Base-by-base conservation (phyloP, 2,888 invertebrate species). In the Agriopis aurantiaria region DNA sequence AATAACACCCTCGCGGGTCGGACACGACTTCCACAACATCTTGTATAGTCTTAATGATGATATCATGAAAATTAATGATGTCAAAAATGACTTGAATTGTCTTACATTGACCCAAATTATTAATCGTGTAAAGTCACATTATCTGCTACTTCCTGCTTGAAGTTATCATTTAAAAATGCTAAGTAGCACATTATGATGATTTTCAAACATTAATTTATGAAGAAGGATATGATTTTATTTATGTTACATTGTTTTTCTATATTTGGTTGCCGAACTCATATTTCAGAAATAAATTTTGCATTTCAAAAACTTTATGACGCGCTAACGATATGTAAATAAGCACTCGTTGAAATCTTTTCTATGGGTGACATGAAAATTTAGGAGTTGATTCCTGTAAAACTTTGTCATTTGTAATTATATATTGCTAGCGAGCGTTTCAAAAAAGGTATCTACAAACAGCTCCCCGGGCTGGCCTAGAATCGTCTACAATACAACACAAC, bases 81-180 rank as follows among this genome's bases (percentile, higher is more conserved):
- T 71, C 68, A 73, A 67, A 71, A 56, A 59, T 45, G 49, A 53
- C 41, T 63, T 63, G 46, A 61, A 58, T 66, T 68, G 60, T 68
- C 82, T 85, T 81, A 83, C 85, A 84, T 81, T 85, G 85, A 85
- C 85, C 85, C 76, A 80, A 80, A 84, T 75, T 82, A 68, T 77
- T 78, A 79, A 80, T 80, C 78, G 76, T 64, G 71, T 80, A 73
- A 77, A 76, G 74, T 76, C 75, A 78, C 74, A 80, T 76, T 81
- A 83, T 84, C 79, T 78, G 69, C 7, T 9, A 83, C 82, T 85
- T 85, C 85, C 85, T 85, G 80, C 72, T 78, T 76, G 62, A 77
- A 71, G 71, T 62, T 65, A 57, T 64, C 52, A 52, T 65, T 53
- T 23, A 63, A 43, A 68, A 55, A 53, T 63, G 62, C 43, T 59